A percentile compares a stretch with the other conserved stretches of the same genome.
Evolutionary conservation across 2,797 vertebrate species (phyloP).

Genomic region (Sternarchorhynchus goeldii): DNA sequence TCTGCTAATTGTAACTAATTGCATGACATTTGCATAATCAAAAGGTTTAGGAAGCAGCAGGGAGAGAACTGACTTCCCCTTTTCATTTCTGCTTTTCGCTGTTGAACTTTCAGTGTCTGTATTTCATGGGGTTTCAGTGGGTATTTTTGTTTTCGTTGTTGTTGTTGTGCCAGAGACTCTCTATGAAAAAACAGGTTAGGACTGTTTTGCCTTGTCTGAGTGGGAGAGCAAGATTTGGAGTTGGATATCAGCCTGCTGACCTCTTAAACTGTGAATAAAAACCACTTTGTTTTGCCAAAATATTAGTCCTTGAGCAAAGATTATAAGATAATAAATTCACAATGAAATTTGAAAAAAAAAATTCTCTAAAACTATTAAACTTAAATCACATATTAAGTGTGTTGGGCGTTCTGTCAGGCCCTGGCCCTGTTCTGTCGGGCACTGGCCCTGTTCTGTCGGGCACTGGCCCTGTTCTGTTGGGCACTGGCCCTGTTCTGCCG

Average conservation of each 20-base stretch:
- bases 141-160: conserved; percentile 10
- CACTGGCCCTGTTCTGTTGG: background rate
- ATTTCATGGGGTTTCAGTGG: background rate
- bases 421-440: conserved; percentile 26
- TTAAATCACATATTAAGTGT: conserved; percentile 26
- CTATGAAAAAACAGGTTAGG: conserved; percentile 30
- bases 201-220: conserved; percentile 37
- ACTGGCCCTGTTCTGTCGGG: conserved; percentile 31
- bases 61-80: background rate
- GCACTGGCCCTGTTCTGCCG: too few relatives aligned
- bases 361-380: conserved; percentile 20
- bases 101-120: conserved; percentile 5
- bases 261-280: conserved; percentile 38
- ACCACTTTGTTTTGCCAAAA: conserved; percentile 4
- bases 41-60: background rate
- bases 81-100: background rate
- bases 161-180: conserved; percentile 14
- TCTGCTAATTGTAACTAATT: conserved; percentile 28
- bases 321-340: conserved; percentile 31
- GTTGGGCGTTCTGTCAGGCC: conserved; percentile 1
- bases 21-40: conserved; percentile 8
- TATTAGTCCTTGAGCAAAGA: background rate
- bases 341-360: background rate
- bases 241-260: conserved; percentile 7
- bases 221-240: conserved; percentile 9